Evolutionary conservation across 2,888 invertebrate genomes (phyloP), one percentile per base, ranked within the genome.

Genomic region (Sphinx pinastri): DNA sequence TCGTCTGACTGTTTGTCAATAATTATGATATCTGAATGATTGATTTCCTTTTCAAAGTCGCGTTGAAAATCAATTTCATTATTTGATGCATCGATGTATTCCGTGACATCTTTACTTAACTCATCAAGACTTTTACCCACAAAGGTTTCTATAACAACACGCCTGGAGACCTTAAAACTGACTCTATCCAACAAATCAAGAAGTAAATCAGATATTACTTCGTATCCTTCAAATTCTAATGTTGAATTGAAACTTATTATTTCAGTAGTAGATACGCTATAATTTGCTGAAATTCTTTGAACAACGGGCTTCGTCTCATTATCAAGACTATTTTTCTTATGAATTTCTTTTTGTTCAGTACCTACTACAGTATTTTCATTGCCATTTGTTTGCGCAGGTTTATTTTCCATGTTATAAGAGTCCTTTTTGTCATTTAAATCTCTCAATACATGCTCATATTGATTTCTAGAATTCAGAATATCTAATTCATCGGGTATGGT

Each of bases 211-310:
- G 88, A 76, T 10, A 92, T 83, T 0, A 80, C 72, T 83, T 94
- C 94, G 52, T 88, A 84, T 76, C 89, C 92, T 73, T 94, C 94
- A 72, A 94, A 94, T 76, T 94, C 94, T 6, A 76, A 84, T 1
- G 90, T 92, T 0, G 94, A 93, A 83, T 94, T 87, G 16, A 90
- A 86, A 70, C 93, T 93, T 38, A 71, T 68, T 0, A 77, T 71
- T n/a, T 85, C 87, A 52, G 72, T 72, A 76, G 85, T 88, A 0
- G 81, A 67, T n/a, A 81, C 77, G 73, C 87, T 90, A 71, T 83
- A 80, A 49, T 81, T 72, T 74, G 78, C 78, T 19, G 78, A 76
- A 71, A 83, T 82, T 47, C 78, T 79, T 69, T 73, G 67, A 2
- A 2, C 10, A 49, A 14, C 10, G 10, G 16, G 11, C 59, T 77